Evolutionary conservation across 2,797 vertebrate species (phyloP).

Genomic region (Sebastes hubbsi): DNA sequence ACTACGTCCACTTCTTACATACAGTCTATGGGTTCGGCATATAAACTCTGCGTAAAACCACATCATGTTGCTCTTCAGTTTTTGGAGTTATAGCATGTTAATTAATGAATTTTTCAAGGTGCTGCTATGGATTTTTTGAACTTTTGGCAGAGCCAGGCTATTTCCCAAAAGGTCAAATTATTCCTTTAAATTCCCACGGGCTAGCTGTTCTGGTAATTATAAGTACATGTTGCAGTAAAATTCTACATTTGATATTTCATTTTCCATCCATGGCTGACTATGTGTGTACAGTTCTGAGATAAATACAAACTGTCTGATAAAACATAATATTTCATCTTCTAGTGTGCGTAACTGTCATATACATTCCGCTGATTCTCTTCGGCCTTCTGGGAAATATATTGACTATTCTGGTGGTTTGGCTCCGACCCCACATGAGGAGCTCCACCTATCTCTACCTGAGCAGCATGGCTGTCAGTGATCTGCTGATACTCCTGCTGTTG

Average conservation of each 20-base stretch:
- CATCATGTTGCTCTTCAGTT: not conserved
- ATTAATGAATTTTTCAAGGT: not conserved
- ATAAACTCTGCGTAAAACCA: not conserved
- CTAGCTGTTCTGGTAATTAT: no score
- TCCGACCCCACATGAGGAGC: constrained; percentile 83
- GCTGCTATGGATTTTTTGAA: not conserved
- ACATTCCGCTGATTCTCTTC: constrained; percentile 79
- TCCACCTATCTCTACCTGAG: constrained; percentile 87
- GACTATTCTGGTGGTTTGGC: constrained; percentile 84
- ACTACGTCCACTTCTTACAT: not conserved
- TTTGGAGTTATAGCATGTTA: not conserved
- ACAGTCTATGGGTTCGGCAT: not conserved
- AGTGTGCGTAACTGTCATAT: constrained; percentile 80
- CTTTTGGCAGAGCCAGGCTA: not conserved
- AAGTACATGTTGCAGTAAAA: not conserved
- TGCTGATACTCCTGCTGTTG: constrained; percentile 83
- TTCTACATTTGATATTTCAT: not conserved
- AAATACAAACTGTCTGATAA: not conserved
- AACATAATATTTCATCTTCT: constrained; percentile 14
- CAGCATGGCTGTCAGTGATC: constrained; percentile 86
- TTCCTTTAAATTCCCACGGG: not conserved
- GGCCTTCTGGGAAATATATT: constrained; percentile 82
- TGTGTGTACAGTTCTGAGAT: not conserved
- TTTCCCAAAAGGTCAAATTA: not conserved
- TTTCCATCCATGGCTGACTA: not conserved